These are phyloP conservation scores for Peromyscus eremicus DNA, from an alignment of 2,797 vertebrate species.

Conservation along the genomic window DNA sequence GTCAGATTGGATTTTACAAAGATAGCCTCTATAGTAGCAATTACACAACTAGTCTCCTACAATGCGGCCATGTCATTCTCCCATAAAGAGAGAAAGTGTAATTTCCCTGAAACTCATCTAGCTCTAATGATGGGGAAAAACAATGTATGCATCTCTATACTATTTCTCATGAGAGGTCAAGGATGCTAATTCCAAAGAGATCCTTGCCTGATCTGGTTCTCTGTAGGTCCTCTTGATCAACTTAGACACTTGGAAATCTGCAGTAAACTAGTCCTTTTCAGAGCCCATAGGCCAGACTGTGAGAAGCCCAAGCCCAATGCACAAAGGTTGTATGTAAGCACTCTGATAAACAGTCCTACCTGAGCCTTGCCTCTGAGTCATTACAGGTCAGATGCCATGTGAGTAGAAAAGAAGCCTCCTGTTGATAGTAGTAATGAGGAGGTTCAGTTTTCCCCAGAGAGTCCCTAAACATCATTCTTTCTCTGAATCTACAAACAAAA, in stretches of 20 bases:
- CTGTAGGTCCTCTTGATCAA: neutral
- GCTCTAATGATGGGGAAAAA: neutral
- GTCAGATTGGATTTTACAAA: neutral
- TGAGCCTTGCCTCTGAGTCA: neutral
- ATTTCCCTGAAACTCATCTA: neutral
- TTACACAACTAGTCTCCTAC: neutral
- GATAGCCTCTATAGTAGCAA: neutral
- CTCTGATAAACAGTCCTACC: neutral
- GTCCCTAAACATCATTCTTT: neutral
- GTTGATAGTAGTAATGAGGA: neutral
- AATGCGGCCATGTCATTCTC: neutral
- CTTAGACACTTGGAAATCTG: neutral
- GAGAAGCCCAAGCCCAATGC: neutral
- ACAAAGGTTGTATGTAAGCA: too few relatives aligned
- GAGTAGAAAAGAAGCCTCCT: neutral
- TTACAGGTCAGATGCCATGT: neutral
- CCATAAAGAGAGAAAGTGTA: neutral
- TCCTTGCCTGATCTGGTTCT: neutral
- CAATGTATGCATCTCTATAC: neutral
- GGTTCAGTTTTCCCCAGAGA: neutral
- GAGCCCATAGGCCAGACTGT: accelerated
- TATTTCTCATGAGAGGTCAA: neutral
- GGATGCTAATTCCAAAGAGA: neutral
- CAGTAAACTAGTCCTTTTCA: neutral
- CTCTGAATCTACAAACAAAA: neutral